Evolutionary conservation across 2,113 vertebrate genomes (phyloP).

Genomic region (Nettapus auritus): DNA sequence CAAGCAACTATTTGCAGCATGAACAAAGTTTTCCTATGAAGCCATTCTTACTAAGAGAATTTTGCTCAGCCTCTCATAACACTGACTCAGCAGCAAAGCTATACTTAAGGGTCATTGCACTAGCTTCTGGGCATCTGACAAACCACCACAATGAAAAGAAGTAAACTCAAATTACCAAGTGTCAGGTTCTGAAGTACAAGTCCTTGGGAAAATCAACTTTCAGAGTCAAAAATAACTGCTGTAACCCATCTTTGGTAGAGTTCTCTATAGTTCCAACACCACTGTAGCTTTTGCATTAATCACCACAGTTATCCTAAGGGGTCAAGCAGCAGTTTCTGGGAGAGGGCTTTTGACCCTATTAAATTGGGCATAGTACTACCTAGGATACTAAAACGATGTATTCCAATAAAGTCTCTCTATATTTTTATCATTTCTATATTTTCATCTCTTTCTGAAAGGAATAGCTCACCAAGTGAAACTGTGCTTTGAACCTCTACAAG

Average conservation of each 20-base stretch:
- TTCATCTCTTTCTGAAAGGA: background rate
- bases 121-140: background rate
- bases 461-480: background rate
- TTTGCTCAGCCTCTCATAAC: background rate
- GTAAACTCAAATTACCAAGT: background rate
- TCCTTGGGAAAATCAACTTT: background rate
- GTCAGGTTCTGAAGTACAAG: background rate
- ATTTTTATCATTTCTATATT: background rate
- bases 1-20: background rate
- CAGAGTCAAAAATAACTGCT: background rate
- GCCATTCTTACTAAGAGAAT: background rate
- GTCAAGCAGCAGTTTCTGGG: background rate
- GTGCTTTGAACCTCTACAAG: background rate
- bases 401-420: background rate
- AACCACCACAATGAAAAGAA: background rate
- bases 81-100: background rate
- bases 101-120: background rate
- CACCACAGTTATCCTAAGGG: background rate
- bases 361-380: background rate
- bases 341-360: background rate
- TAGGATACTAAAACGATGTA: background rate
- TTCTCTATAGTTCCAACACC: background rate
- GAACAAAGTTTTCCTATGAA: background rate
- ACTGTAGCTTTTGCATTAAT: background rate
- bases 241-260: background rate